Percentiles rank a stretch among this genome's conserved stretches.
phyloP scores from a whole-genome alignment of 2,113 vertebrate species.

The Microcebus jonahi region DNA sequence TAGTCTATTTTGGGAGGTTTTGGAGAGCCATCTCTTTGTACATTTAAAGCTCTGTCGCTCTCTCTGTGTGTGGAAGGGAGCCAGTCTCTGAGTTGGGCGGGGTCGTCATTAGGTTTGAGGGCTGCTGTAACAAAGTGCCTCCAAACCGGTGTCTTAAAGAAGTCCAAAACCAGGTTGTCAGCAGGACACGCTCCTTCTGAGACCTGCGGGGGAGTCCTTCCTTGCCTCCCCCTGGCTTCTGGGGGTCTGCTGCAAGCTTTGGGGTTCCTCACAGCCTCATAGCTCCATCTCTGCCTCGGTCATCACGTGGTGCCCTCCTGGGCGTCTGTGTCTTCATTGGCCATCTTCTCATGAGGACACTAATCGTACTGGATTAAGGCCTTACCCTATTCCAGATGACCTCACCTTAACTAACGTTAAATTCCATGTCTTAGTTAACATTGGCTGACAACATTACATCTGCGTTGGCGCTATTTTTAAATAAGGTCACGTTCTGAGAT shows the following conservation, averaged over 20 bases:
- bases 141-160: neutral
- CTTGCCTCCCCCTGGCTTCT: neutral
- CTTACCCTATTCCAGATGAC: neutral
- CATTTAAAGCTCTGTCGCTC: fast-evolving
- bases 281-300: neutral
- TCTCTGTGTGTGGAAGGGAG: neutral
- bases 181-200: fast-evolving
- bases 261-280: neutral
- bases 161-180: neutral
- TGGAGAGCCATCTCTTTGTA: neutral
- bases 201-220: neutral
- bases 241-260: neutral
- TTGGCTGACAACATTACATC: neutral
- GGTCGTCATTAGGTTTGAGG: neutral
- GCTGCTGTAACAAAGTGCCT: neutral
- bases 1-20: neutral
- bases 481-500: neutral
- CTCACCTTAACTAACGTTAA: neutral
- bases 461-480: neutral
- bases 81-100: neutral
- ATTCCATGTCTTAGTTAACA: neutral
- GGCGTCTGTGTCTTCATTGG: neutral
- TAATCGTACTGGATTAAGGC: neutral
- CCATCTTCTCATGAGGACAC: neutral
- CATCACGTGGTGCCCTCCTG: fast-evolving